These are phyloP conservation scores for Belgica antarctica DNA, from an alignment of 2,888 invertebrate genomes.

Conservation along the genomic window DNA sequence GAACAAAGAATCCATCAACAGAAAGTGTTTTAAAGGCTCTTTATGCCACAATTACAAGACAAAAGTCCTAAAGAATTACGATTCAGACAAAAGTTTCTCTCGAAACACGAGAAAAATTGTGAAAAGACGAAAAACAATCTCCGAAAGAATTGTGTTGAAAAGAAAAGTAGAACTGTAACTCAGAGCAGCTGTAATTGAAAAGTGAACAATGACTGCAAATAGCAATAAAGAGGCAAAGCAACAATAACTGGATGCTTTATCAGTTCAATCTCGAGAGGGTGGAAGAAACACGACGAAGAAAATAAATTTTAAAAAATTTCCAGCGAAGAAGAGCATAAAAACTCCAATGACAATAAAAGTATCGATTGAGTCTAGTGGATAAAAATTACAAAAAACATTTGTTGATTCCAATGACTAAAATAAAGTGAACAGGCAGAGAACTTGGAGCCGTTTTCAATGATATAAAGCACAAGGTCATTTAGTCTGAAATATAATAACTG, in stretches of 20 bases:
- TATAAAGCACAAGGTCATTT: too few relatives aligned
- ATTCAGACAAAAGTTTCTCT: too few relatives aligned
- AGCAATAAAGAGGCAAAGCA: slow-evolving; percentile 1
- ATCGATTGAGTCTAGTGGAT: background rate
- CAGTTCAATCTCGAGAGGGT: slow-evolving; percentile 14
- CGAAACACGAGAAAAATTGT: too few relatives aligned
- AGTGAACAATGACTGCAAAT: background rate
- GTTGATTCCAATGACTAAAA: slow-evolving; percentile 11
- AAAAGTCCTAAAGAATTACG: too few relatives aligned
- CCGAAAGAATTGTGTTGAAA: too few relatives aligned
- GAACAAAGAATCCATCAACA: background rate
- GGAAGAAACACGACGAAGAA: background rate
- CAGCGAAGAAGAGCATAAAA: background rate
- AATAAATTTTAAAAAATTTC: background rate
- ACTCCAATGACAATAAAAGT: background rate
- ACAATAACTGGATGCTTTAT: slow-evolving; percentile 33
- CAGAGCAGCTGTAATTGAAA: background rate
- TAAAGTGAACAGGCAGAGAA: slow-evolving; percentile 8
- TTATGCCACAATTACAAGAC: too few relatives aligned
- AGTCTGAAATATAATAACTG: background rate
- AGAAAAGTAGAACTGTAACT: too few relatives aligned
- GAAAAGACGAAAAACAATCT: too few relatives aligned
- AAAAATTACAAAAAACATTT: background rate
- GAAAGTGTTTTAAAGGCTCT: too few relatives aligned
- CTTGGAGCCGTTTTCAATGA: too few relatives aligned